A percentile compares a stretch with the other conserved stretches of the same genome.
Conservation (phyloP, 2,113 vertebrate genomes). For the Nibea albiflora region DNA sequence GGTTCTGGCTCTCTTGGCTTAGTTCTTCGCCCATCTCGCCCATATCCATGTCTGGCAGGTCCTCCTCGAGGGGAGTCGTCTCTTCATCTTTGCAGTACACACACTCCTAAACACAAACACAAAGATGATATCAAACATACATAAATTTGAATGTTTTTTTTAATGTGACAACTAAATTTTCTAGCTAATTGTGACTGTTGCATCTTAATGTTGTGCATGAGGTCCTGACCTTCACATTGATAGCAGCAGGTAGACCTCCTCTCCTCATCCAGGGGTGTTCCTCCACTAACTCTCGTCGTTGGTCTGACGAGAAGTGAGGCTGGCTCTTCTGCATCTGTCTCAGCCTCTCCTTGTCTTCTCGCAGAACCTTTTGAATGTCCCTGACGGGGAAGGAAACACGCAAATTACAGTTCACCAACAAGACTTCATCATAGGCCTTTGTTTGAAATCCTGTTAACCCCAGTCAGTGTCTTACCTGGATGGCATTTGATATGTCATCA, state of each 20-base stretch:
- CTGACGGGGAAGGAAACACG: constrained; percentile 71
- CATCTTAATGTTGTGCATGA: too few species aligned
- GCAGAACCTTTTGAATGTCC: constrained; percentile 86
- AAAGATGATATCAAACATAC: neutral
- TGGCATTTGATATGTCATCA: constrained; percentile 96
- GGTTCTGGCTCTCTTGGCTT: constrained; percentile 67
- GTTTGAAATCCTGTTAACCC: neutral
- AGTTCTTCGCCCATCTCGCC: constrained; percentile 82
- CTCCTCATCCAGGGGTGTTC: constrained; percentile 93
- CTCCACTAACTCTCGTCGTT: constrained; percentile 89
- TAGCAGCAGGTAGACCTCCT: constrained; percentile 86
- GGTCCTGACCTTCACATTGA: constrained; percentile 85
- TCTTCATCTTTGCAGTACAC: constrained; percentile 88
- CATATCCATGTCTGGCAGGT: constrained; percentile 86
- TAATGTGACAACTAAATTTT: neutral
- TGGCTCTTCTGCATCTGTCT: constrained; percentile 91
- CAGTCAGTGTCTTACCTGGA: constrained; percentile 83
- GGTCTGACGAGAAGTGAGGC: constrained; percentile 90
- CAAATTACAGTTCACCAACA: neutral
- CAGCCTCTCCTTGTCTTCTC: constrained; percentile 90
- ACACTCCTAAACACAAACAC: constrained; percentile 84
- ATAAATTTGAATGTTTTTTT: neutral
- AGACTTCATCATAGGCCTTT: too few species aligned
- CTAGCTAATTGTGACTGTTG: neutral
- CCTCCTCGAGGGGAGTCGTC: constrained; percentile 79